A percentile compares a stretch with the other conserved stretches of the same genome.
Evolutionary conservation across 2,888 invertebrate species (phyloP).

Genomic region (Boloria euphrosyne): DNA sequence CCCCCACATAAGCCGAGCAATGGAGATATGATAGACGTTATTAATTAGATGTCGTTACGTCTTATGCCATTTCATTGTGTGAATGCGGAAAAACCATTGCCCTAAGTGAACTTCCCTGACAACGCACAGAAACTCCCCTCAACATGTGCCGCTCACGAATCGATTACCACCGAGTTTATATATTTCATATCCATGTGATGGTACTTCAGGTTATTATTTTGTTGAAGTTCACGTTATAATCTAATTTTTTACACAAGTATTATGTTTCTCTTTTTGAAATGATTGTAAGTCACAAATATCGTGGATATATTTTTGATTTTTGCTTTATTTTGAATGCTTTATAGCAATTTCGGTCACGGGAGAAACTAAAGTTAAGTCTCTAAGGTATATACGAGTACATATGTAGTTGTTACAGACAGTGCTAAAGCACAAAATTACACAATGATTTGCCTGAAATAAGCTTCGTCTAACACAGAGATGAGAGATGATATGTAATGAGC

Average conservation of each 20-base stretch:
- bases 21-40: conserved; percentile 81
- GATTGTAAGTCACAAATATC: too few relatives aligned
- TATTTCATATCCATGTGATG: conserved; percentile 14
- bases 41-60: conserved; percentile 80
- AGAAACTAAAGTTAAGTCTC: too few relatives aligned
- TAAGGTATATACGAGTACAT: too few relatives aligned
- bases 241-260: not conserved
- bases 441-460: too few relatives aligned
- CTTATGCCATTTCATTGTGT: conserved; percentile 77
- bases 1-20: conserved; percentile 68
- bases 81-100: conserved; percentile 65
- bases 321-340: not conserved
- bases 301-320: not conserved
- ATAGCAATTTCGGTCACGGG: not conserved
- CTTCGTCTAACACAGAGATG: too few relatives aligned
- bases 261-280: too few relatives aligned
- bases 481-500: too few relatives aligned
- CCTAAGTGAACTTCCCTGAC: conserved; percentile 55
- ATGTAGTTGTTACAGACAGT: too few relatives aligned
- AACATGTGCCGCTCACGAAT: conserved; percentile 31
- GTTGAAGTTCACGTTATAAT: not conserved
- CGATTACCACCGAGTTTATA: conserved; percentile 33
- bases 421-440: too few relatives aligned
- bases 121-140: conserved; percentile 41
- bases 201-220: conserved; percentile 6